These are phyloP conservation scores for Lepisosteus oculatus DNA, from an alignment of 2,113 vertebrate species.

Conservation along the genomic window DNA sequence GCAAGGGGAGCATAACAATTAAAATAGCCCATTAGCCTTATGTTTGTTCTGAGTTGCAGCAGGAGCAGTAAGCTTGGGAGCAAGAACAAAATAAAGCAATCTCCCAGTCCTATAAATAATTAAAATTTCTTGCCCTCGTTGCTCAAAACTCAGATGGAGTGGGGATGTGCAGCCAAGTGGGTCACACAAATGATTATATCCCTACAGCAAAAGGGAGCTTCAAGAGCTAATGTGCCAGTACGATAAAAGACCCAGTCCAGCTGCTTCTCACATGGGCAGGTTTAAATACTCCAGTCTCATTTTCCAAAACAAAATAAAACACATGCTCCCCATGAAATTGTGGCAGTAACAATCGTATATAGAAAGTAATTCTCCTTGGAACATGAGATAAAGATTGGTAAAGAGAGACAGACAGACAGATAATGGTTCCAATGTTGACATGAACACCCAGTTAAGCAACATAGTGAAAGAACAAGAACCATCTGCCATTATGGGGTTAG, in stretches of 20 bases:
- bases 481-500: too few species aligned
- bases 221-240: conserved; percentile 47
- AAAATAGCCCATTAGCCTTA: conserved; percentile 26
- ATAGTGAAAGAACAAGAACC: too few species aligned
- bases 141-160: conserved; percentile 53
- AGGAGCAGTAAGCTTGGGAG: conserved; percentile 49
- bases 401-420: too few species aligned
- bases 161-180: conserved; percentile 52
- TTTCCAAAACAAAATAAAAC: not conserved
- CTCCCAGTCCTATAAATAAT: conserved; percentile 61
- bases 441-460: too few species aligned
- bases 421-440: too few species aligned
- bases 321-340: too few species aligned
- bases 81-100: conserved; percentile 41
- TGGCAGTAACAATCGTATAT: too few species aligned
- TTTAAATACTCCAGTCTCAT: not conserved
- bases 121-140: conserved; percentile 58
- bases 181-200: conserved; percentile 61
- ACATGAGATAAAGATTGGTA: too few species aligned
- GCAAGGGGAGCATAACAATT: conserved; percentile 59
- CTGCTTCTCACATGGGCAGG: not conserved
- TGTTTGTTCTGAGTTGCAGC: conserved; percentile 55
- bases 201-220: conserved; percentile 38
- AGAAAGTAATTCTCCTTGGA: too few species aligned
- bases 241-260: not conserved